Evolutionary conservation across 2,888 invertebrate genomes (phyloP), one percentile per base, ranked within the genome.

Genomic region (Apamea monoglypha): DNA sequence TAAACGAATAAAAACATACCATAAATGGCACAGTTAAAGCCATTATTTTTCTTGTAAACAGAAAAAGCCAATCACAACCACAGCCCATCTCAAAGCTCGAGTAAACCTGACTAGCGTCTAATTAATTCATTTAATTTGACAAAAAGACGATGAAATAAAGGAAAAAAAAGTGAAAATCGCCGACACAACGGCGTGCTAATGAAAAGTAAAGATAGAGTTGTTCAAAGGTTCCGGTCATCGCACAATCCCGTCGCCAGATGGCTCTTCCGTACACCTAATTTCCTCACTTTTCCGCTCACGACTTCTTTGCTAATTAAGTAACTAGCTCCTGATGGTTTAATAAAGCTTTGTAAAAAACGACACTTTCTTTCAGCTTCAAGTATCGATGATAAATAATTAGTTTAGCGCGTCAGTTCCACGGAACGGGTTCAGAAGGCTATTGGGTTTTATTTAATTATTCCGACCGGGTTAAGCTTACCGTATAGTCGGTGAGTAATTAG

Each of bases 171-270:
- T 72, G 74, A 47, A 79, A 83, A 78, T 83, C 70, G 82, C 75
- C 70, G 81, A 82, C 85, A 85, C 83, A 87, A 84, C 80, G 84
- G 63, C 67, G 87, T 85, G 61, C 89, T 94, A 92, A 93, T 93
- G 91, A 93, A 93, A 92, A 90, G 93, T 91, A 92, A 93, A 92
- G 92, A 91, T 90, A 91, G 91, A 90, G 89, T 90, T 89, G 87
- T 82, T 82, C 81, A 75, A 85, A 88, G 87, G 86, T 91, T 92
- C 91, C 92, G 91, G 92, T 91, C 92, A 92, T 89, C 85, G 91
- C 92, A 88, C 90, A 90, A 88, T 88, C 85, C 85, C 76, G 88
- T 85, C 86, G 86, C 85, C 86, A 83, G 86, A 86, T 86, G 88
- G 83, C 90, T 88, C 90, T 83, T 78, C 84, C 84, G 91, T 87